Percentiles rank a stretch among this genome's conserved stretches.
Conservation (phyloP, 37 sponge, comb jelly and placozoan species). For the Halichondria panicea region DNA sequence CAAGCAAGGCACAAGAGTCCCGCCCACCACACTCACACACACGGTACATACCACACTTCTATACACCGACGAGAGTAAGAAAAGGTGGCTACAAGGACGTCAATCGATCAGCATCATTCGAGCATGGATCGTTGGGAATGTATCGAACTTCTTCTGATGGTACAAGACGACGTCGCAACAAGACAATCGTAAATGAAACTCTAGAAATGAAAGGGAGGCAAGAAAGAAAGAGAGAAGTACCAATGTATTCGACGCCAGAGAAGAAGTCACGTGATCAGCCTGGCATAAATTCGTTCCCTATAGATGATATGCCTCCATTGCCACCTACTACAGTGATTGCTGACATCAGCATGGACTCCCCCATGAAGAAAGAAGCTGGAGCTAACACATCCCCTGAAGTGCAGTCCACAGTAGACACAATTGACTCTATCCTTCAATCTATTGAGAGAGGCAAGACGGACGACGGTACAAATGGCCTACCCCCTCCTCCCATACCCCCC, state of each 20-base stretch:
- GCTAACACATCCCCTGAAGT: background rate
- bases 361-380: background rate
- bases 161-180: background rate
- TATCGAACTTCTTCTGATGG: slow-evolving; percentile 4
- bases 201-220: no score
- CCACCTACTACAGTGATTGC: background rate
- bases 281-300: no score
- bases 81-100: background rate
- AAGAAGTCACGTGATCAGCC: no score
- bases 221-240: no score
- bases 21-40: background rate
- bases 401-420: no score
- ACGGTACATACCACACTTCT: background rate
- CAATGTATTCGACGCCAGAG: no score
- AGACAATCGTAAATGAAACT: no score
- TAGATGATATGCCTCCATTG: slow-evolving; percentile 16
- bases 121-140: background rate
- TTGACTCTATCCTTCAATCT: no score
- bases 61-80: background rate
- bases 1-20: slow-evolving; percentile 5
- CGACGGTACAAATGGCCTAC: no score
- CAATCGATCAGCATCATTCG: background rate
- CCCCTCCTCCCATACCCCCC: slow-evolving; percentile 1
- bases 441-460: no score
- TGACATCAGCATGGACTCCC: background rate